A percentile compares a stretch with the other conserved stretches of the same genome.
These are phyloP conservation scores for Clarias magur DNA, from an alignment of 2,113 vertebrate genomes.

Conservation along the genomic window DNA sequence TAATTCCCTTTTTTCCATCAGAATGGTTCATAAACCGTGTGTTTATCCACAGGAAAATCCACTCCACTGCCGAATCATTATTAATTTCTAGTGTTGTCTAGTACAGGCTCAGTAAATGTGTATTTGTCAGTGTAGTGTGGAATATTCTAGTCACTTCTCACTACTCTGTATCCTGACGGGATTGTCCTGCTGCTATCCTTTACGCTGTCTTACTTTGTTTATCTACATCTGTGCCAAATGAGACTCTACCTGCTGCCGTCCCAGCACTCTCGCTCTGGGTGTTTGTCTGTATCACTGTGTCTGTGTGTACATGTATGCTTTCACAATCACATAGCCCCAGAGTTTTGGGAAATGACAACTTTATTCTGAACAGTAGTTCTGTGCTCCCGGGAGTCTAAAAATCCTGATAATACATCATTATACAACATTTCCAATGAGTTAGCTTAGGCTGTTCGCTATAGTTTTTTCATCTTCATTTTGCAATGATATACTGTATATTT, in stretches of 20 bases:
- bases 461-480: not conserved
- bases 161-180: not conserved
- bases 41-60: not conserved
- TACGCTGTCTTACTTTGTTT: constrained; percentile 34
- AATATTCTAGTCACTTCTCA: constrained; percentile 16
- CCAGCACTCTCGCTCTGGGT: constrained; percentile 15
- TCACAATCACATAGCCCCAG: not conserved
- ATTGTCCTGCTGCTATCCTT: constrained; percentile 29
- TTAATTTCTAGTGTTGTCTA: not conserved
- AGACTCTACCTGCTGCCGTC: constrained; percentile 20
- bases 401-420: not conserved
- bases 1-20: not conserved
- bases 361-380: not conserved
- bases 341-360: not conserved
- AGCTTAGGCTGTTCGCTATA: not conserved
- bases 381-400: not conserved
- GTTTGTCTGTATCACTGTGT: not conserved
- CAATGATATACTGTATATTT: not conserved
- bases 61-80: not conserved
- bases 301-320: not conserved
- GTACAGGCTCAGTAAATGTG: not conserved
- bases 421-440: not conserved
- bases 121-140: not conserved
- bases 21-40: not conserved
- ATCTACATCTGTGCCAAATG: constrained; percentile 25